Evolutionary conservation across 2,113 vertebrate genomes (phyloP).

Genomic region (Lasiurus cinereus): DNA sequence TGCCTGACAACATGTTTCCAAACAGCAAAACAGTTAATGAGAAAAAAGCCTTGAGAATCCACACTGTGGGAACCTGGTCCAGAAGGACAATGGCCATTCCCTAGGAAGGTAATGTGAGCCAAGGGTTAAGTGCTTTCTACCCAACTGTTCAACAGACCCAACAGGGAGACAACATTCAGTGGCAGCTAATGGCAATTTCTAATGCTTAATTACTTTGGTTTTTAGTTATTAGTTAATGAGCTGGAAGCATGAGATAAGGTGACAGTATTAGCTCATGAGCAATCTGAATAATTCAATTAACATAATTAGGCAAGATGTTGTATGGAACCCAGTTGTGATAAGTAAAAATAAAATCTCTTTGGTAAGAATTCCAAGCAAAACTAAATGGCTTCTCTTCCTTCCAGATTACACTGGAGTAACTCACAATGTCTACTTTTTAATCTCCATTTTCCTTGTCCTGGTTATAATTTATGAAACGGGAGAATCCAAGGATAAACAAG

Average conservation of each 20-base stretch:
- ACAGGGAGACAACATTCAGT: slow-evolving; percentile 9
- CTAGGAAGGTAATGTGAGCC: background rate
- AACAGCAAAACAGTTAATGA: background rate
- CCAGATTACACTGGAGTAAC: slow-evolving; percentile 10
- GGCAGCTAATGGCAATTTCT: slow-evolving; percentile 30
- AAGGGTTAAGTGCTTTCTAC: slow-evolving; percentile 17
- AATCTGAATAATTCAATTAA: slow-evolving; percentile 75
- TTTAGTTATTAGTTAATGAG: slow-evolving; percentile 78
- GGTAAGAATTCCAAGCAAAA: slow-evolving; percentile 54
- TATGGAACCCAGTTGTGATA: slow-evolving; percentile 49
- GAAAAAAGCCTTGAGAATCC: background rate
- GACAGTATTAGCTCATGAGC: slow-evolving; percentile 65
- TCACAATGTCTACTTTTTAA: slow-evolving; percentile 25
- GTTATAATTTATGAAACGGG: background rate
- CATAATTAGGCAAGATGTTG: slow-evolving; percentile 56
- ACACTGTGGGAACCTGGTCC: background rate
- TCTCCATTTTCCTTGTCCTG: background rate
- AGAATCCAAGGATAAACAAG: background rate
- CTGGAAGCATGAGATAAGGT: slow-evolving; percentile 62
- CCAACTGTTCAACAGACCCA: background rate
- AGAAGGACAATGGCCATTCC: background rate
- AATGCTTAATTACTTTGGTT: slow-evolving; percentile 65
- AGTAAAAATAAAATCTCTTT: slow-evolving; percentile 65
- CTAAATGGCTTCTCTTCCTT: background rate
- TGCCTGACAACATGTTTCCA: background rate